A percentile compares a stretch with the other conserved stretches of the same genome.
These are phyloP conservation scores for Papilio demoleus DNA, from an alignment of 2,888 invertebrate species.

Conservation along the genomic window DNA sequence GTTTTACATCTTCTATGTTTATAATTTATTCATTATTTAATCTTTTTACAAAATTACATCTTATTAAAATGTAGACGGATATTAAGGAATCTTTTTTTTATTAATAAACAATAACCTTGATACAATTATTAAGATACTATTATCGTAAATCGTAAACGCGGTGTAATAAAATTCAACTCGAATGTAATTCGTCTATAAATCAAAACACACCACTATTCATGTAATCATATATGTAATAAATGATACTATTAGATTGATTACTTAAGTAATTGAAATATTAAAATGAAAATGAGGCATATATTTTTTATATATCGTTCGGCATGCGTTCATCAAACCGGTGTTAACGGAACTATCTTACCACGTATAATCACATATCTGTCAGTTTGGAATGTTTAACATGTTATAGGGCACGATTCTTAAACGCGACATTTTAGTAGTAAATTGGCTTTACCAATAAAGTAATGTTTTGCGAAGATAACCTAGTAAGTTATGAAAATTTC, in stretches of 20 bases:
- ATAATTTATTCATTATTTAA: neutral
- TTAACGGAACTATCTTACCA: slow-evolving; percentile 19
- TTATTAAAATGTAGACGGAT: neutral
- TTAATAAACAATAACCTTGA: slow-evolving; percentile 27
- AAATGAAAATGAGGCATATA: slow-evolving; percentile 7
- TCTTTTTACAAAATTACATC: slow-evolving; percentile 4
- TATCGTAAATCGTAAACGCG: slow-evolving; percentile 35
- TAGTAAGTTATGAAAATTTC: neutral
- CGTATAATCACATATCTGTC: slow-evolving; percentile 1
- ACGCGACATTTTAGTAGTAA: neutral
- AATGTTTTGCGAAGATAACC: neutral
- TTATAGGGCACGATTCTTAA: slow-evolving; percentile 3
- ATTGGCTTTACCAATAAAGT: neutral
- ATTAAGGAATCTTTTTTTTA: slow-evolving; percentile 10
- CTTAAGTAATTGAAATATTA: slow-evolving; percentile 38
- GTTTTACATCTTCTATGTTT: neutral
- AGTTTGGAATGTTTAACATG: slow-evolving; percentile 11
- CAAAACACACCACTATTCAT: slow-evolving; percentile 35
- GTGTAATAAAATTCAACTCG: slow-evolving; percentile 28
- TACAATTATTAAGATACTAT: slow-evolving; percentile 29
- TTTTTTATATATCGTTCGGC: slow-evolving; percentile 17
- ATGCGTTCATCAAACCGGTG: slow-evolving; percentile 23
- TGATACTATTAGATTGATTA: slow-evolving; percentile 37
- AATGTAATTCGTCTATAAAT: slow-evolving; percentile 34
- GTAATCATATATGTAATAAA: slow-evolving; percentile 34